Evolutionary conservation across 2,797 vertebrate genomes (phyloP).

Genomic region (Odontamblyopus rebecca): DNA sequence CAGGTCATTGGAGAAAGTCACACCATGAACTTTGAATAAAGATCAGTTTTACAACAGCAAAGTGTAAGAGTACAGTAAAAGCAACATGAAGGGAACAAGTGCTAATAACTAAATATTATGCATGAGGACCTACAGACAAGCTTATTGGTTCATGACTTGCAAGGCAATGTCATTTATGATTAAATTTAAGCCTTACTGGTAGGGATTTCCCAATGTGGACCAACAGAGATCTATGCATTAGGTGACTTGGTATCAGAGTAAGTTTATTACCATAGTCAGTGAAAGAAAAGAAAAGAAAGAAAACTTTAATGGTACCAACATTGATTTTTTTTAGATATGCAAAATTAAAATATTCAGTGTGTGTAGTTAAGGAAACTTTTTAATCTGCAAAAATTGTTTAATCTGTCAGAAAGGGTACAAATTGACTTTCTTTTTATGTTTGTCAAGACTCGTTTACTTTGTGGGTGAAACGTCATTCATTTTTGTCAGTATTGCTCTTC

Average conservation of each 20-base stretch:
- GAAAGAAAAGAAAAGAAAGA: too few relatives aligned
- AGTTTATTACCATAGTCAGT: too few relatives aligned
- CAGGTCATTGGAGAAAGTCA: constrained; percentile 19
- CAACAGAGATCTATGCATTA: background rate
- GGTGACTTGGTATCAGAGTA: background rate
- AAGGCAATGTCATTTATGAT: background rate
- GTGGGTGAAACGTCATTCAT: too few relatives aligned
- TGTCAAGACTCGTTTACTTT: too few relatives aligned
- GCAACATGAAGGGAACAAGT: background rate
- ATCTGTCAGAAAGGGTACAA: too few relatives aligned
- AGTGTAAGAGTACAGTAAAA: background rate
- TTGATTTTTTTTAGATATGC: too few relatives aligned
- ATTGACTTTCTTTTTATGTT: too few relatives aligned
- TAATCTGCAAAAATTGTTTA: too few relatives aligned
- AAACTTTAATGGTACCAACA: too few relatives aligned
- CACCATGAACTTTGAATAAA: constrained; percentile 17
- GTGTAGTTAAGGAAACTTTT: too few relatives aligned
- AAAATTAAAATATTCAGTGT: too few relatives aligned
- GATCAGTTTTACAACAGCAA: background rate
- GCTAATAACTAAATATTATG: background rate
- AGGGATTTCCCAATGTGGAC: background rate
- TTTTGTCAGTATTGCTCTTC: too few relatives aligned
- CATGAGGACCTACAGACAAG: background rate
- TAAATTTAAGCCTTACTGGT: background rate
- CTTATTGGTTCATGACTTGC: background rate